Percentiles rank a stretch among this genome's conserved stretches.
Conservation (phyloP, 2,888 invertebrate genomes). For the Parelbella ahira region DNA sequence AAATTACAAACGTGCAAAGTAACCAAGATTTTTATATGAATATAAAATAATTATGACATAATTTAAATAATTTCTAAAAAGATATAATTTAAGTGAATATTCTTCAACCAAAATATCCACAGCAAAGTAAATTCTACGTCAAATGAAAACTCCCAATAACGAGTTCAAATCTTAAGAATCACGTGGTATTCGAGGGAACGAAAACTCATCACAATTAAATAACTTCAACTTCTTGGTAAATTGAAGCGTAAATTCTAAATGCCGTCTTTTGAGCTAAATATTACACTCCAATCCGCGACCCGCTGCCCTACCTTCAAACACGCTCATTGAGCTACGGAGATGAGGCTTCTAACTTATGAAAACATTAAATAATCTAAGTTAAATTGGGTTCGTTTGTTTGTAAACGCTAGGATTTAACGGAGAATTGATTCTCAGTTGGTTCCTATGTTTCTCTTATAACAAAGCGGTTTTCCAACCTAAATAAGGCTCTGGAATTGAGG, state of each 20-base stretch:
- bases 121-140: too few relatives aligned
- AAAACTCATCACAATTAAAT: too few relatives aligned
- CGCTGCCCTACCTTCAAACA: conserved; percentile 5
- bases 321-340: background rate
- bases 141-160: too few relatives aligned
- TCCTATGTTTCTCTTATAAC: conserved; percentile 11
- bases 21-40: too few relatives aligned
- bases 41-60: too few relatives aligned
- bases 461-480: conserved; percentile 5
- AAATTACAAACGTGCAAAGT: too few relatives aligned
- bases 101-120: too few relatives aligned
- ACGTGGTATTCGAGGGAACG: too few relatives aligned
- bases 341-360: conserved; percentile 13
- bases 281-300: conserved; percentile 3
- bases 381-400: conserved; percentile 19
- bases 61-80: too few relatives aligned
- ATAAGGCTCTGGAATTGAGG: too few relatives aligned
- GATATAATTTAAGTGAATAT: too few relatives aligned
- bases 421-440: conserved; percentile 9
- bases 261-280: conserved; percentile 3
- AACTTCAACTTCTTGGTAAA: background rate
- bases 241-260: conserved; percentile 6
- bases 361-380: conserved; percentile 21
- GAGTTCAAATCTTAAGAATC: too few relatives aligned
- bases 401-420: conserved; percentile 12